Percentiles rank a stretch among this genome's conserved stretches.
phyloP scores from a whole-genome alignment of 2,888 invertebrate genomes.

The Aquatica leii region DNA sequence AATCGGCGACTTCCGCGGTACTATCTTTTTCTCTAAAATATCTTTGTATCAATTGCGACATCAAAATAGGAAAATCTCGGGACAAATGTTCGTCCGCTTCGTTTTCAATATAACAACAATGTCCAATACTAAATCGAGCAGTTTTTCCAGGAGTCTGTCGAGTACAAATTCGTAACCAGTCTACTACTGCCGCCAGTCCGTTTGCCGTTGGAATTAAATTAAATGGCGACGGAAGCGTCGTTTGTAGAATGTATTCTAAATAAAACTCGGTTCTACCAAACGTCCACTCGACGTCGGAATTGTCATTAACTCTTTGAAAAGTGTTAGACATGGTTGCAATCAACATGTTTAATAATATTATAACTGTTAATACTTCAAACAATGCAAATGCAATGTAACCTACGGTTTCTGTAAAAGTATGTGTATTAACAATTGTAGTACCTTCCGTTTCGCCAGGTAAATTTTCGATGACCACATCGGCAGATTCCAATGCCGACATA shows the following conservation, averaged over 20 bases:
- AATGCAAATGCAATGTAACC: slow-evolving; percentile 73
- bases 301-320: slow-evolving; percentile 73
- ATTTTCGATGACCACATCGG: slow-evolving; percentile 72
- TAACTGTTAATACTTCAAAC: slow-evolving; percentile 75
- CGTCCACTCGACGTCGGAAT: slow-evolving; percentile 78
- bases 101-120: slow-evolving; percentile 57
- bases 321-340: slow-evolving; percentile 84
- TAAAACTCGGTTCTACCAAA: slow-evolving; percentile 79
- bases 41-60: slow-evolving; percentile 68
- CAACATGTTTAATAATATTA: slow-evolving; percentile 79
- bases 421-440: slow-evolving; percentile 64
- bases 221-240: slow-evolving; percentile 75
- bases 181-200: slow-evolving; percentile 61
- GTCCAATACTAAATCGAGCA: slow-evolving; percentile 62
- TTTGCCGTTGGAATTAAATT: slow-evolving; percentile 72
- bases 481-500: slow-evolving; percentile 71
- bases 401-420: slow-evolving; percentile 70
- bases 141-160: slow-evolving; percentile 54
- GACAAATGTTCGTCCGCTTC: slow-evolving; percentile 57
- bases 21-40: slow-evolving; percentile 66
- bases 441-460: slow-evolving; percentile 61
- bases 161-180: slow-evolving; percentile 62
- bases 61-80: slow-evolving; percentile 65
- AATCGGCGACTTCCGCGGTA: slow-evolving; percentile 56
- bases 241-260: slow-evolving; percentile 75